Evolutionary conservation across 2,888 invertebrate species (phyloP).

Genomic region (Drosophila testacea): DNA sequence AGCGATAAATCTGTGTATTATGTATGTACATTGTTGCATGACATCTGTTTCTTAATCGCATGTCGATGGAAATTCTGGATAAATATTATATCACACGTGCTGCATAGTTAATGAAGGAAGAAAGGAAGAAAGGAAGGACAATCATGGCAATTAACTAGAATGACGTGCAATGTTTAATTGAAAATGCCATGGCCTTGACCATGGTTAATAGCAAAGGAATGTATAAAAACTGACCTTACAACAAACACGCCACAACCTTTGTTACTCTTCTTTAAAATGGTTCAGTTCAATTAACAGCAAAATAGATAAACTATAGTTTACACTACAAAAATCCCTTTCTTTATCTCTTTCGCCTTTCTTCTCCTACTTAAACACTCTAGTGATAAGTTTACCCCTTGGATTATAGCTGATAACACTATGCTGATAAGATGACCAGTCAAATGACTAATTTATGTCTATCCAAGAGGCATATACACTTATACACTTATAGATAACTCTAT

Average conservation of each 20-base stretch:
- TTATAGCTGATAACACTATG: slow-evolving; percentile 17
- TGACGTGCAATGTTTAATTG: not conserved
- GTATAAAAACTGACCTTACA: not conserved
- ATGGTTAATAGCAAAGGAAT: not conserved
- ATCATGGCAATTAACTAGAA: slow-evolving; percentile 4
- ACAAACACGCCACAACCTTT: not conserved
- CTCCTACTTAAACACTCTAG: not conserved
- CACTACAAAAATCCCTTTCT: not conserved
- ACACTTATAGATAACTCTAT: slow-evolving; percentile 1
- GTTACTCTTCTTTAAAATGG: not conserved
- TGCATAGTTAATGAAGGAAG: slow-evolving; percentile 20
- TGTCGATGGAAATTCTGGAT: slow-evolving; percentile 5
- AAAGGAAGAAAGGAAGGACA: not conserved
- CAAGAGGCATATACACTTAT: not conserved
- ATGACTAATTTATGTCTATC: slow-evolving; percentile 16
- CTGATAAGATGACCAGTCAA: slow-evolving; percentile 23
- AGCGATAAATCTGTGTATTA: slow-evolving; percentile 44
- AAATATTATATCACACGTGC: slow-evolving; percentile 4
- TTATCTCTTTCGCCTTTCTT: not conserved
- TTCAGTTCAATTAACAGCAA: not conserved
- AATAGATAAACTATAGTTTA: not conserved
- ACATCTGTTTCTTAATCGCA: slow-evolving; percentile 32
- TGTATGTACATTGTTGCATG: slow-evolving; percentile 17
- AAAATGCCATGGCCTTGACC: slow-evolving; percentile 29
- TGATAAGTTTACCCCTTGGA: slow-evolving; percentile 14